A percentile compares a stretch with the other conserved stretches of the same genome.
phyloP scores from a whole-genome alignment of 2,797 vertebrate species.

The Sciurus vulgaris region DNA sequence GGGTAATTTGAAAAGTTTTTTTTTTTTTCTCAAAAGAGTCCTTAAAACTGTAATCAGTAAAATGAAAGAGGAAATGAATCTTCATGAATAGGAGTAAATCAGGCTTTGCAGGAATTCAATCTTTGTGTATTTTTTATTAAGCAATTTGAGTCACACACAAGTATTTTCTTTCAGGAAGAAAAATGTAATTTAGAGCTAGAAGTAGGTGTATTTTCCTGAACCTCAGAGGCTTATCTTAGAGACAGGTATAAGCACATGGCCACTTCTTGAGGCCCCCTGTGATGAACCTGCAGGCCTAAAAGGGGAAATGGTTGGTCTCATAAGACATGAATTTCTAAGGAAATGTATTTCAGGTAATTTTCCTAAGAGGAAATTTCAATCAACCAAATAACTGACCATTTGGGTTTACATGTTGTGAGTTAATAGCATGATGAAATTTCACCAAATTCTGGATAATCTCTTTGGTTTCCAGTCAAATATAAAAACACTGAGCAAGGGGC shows the following conservation, averaged over 20 bases:
- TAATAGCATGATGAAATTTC: not conserved
- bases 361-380: not conserved
- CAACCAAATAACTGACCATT: not conserved
- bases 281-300: constrained; percentile 30
- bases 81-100: constrained; percentile 50
- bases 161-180: constrained; percentile 60
- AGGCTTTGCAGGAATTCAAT: constrained; percentile 9
- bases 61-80: constrained; percentile 72
- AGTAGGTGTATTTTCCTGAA: constrained; percentile 6
- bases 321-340: constrained; percentile 32
- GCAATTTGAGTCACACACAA: constrained; percentile 38
- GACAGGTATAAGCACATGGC: not conserved
- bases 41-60: constrained; percentile 61
- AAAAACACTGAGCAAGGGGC: constrained; percentile 1
- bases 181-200: constrained; percentile 29
- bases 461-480: not conserved
- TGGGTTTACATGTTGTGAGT: not conserved
- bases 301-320: constrained; percentile 16
- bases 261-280: not conserved
- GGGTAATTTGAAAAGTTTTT: constrained; percentile 47
- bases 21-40: constrained; percentile 60
- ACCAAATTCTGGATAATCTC: not conserved
- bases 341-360: constrained; percentile 38
- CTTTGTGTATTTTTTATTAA: constrained; percentile 68
- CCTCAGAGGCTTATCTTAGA: not conserved